phyloP scores from a whole-genome alignment of 1,140 invertebrate genomes.

The Apolygus lucorum region DNA sequence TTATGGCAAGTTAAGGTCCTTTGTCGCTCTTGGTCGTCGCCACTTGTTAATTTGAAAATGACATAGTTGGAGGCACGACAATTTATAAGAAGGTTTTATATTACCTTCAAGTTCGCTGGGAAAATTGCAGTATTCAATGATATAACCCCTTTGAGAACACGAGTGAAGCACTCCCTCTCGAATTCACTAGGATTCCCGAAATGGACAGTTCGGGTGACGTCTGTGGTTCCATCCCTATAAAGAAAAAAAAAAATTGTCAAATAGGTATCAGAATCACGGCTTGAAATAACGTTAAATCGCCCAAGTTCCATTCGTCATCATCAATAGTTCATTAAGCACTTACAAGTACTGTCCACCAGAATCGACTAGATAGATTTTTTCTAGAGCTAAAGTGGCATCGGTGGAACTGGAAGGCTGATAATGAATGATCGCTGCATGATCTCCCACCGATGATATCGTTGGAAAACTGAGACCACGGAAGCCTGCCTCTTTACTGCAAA shows the following conservation, averaged over 20 bases:
- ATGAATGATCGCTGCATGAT: constrained; percentile 91
- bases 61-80: too few relatives aligned
- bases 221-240: constrained; percentile 73
- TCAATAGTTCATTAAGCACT: not conserved
- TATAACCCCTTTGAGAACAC: constrained; percentile 88
- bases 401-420: constrained; percentile 45
- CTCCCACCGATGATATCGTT: constrained; percentile 84
- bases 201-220: constrained; percentile 87
- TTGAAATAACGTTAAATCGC: too few relatives aligned
- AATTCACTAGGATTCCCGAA: constrained; percentile 70
- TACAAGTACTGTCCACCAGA: constrained; percentile 70
- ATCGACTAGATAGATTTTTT: constrained; percentile 82
- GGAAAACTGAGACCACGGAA: constrained; percentile 85
- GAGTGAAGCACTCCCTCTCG: constrained; percentile 81
- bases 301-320: too few relatives aligned
- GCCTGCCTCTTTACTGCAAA: constrained; percentile 51
- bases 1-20: too few relatives aligned
- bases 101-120: constrained; percentile 42
- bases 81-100: not conserved
- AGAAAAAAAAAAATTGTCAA: not conserved
- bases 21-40: too few relatives aligned
- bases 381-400: constrained; percentile 48
- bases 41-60: too few relatives aligned
- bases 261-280: too few relatives aligned
- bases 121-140: constrained; percentile 67